Evolutionary conservation across 1,140 invertebrate species (phyloP).

Genomic region (Rhagoletis zephyria): DNA sequence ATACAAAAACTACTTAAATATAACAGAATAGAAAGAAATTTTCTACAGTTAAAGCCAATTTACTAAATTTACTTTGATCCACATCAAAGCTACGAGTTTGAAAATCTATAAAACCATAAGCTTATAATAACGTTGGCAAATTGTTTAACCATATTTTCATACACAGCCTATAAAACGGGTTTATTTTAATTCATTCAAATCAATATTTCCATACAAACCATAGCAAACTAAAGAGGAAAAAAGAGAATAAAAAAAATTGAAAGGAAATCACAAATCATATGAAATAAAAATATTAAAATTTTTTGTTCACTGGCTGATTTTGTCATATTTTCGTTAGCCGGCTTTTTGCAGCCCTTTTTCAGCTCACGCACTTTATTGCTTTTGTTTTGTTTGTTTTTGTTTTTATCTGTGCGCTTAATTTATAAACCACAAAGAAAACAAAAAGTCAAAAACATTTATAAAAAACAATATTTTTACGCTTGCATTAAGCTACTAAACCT

Average conservation of each 20-base stretch:
- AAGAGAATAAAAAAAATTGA: neutral
- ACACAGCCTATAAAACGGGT: neutral
- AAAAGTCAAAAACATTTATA: neutral
- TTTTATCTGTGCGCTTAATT: neutral
- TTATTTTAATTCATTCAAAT: neutral
- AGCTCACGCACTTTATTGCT: conserved; percentile 1
- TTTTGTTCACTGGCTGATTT: conserved; percentile 1
- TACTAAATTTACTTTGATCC: no score
- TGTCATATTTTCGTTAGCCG: conserved; percentile 31
- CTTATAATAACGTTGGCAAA: no score
- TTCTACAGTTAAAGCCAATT: no score
- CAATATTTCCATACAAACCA: no score
- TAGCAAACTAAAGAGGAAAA: no score
- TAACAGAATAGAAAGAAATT: no score
- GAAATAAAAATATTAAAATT: neutral
- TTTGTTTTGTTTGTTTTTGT: neutral
- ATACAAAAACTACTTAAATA: no score
- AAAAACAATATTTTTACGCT: neutral
- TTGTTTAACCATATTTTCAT: no score
- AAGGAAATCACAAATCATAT: conserved; percentile 15
- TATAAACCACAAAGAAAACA: neutral
- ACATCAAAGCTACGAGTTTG: no score
- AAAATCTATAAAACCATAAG: no score
- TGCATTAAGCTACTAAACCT: conserved; percentile 18
- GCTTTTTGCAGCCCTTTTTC: neutral